phyloP scores from a whole-genome alignment of 2,797 vertebrate genomes.

The Babyrousa celebensis region DNA sequence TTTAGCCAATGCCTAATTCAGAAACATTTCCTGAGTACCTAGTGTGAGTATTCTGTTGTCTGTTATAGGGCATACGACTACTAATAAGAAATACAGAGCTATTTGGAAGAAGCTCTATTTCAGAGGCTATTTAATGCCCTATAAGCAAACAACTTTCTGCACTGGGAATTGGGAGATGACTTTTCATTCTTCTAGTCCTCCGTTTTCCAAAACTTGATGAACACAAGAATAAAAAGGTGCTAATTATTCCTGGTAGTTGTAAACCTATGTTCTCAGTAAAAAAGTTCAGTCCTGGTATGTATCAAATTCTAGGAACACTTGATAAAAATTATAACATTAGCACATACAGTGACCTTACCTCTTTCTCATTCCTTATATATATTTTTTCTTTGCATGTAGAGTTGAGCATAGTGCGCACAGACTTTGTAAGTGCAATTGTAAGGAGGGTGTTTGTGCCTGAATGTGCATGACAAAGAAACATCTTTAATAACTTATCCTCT shows the following conservation, averaged over 20 bases:
- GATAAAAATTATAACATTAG: not conserved
- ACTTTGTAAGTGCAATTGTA: not conserved
- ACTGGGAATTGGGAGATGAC: not conserved
- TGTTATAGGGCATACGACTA: not conserved
- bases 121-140: not conserved
- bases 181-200: not conserved
- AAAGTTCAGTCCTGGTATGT: not conserved
- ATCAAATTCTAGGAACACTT: not conserved
- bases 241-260: not conserved
- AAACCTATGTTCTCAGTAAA: conserved; percentile 10
- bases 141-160: not conserved
- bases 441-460: not conserved
- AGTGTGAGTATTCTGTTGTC: not conserved
- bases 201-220: not conserved
- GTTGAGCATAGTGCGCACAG: not conserved
- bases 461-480: not conserved
- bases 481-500: conserved; percentile 5
- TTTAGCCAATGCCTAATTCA: not conserved
- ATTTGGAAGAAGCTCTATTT: conserved; percentile 5
- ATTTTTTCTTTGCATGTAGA: not conserved
- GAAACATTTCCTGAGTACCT: conserved; percentile 5
- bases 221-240: not conserved
- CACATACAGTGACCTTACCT: not conserved
- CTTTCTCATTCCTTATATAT: not conserved
- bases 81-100: not conserved